Evolutionary conservation across 23 tunicate species (phyloP), one percentile per base, ranked within the genome.

Genomic region (Trididemnum miniatum): DNA sequence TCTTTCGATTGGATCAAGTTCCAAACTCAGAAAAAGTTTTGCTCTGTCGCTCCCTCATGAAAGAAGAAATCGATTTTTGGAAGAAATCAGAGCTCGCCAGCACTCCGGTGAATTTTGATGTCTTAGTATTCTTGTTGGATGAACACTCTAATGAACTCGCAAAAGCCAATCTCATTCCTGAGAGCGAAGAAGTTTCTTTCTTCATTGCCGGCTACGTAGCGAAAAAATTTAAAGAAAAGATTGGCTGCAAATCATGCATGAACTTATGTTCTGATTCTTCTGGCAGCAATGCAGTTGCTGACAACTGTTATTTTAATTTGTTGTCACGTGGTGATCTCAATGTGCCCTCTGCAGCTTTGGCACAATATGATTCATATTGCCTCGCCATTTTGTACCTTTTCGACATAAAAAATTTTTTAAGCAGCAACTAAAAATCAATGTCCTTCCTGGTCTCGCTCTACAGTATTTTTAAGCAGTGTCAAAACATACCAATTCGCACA

Each of bases 191-290:
- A 26, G 59, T 73, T 38, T n/a, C 79, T 37, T n/a, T n/a, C n/a
- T 73, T 39, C 24, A 73, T 37, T 39, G 79, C 79, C 15, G 79
- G 79, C 30, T 73, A 37, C 79, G 12, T 39, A 38, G 31, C 79
- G 22, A 73, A 73, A 40, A 73, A 73, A 40, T 2, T 73, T 38
- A 73, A 69, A 69, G 38, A 69, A 62, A 62, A 62, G 22, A 62
- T n/a, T 25, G 30, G 69, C 24, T 62, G 69, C 24, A n/a, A 62
- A 62, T 62, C 69, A n/a, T 62, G 69, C 30, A 22, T 62, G 27
- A 5, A 62, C 23, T 62, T 25, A 62, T 44, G 54, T 44, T 44
- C 54, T 44, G 54, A 44, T 44, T 62, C 69, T 62, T 62, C 24
- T 22, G 69, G 69, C 69, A 9, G 24, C 30, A 22, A 62, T 62